Evolutionary conservation across 2,888 invertebrate genomes (phyloP).

Genomic region (Octonoba sinensis): DNA sequence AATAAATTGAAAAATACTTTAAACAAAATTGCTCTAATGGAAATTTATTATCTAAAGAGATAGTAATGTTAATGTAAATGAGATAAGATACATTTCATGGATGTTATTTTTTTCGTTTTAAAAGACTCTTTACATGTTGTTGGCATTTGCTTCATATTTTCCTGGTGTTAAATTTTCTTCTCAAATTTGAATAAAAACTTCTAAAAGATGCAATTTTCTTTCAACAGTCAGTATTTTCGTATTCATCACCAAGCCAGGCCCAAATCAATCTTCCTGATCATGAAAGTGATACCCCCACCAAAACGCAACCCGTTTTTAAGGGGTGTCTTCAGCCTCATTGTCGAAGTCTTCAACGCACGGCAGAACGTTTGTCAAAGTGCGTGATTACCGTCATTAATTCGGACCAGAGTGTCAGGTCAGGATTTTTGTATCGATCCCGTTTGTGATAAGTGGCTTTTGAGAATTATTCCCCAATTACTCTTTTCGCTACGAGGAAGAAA

Average conservation of each 20-base stretch:
- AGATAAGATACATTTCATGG: no score
- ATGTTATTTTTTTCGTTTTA: no score
- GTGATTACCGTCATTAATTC: slow-evolving; percentile 51
- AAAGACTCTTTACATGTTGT: no score
- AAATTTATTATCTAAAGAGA: no score
- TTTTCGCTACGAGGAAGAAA: slow-evolving; percentile 46
- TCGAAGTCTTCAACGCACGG: slow-evolving; percentile 17
- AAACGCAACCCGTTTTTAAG: slow-evolving; percentile 36
- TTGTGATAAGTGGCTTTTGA: slow-evolving; percentile 62
- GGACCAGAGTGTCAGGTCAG: slow-evolving; percentile 54
- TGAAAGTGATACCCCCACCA: slow-evolving; percentile 43
- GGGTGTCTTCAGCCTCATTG: slow-evolving; percentile 37
- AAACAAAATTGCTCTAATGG: no score
- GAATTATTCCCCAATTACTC: slow-evolving; percentile 62
- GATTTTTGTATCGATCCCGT: slow-evolving; percentile 59
- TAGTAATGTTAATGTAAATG: no score
- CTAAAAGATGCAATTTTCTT: no score
- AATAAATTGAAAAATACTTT: no score
- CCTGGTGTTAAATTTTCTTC: no score
- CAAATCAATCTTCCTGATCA: slow-evolving; percentile 48
- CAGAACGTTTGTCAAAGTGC: slow-evolving; percentile 47
- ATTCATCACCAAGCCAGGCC: slow-evolving; percentile 11
- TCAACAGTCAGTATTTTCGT: background rate
- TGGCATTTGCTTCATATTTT: no score
- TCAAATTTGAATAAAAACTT: no score